Percentiles rank a stretch among this genome's conserved stretches.
Conservation (phyloP, 2,113 vertebrate genomes). For the Mionectes macconnelli region DNA sequence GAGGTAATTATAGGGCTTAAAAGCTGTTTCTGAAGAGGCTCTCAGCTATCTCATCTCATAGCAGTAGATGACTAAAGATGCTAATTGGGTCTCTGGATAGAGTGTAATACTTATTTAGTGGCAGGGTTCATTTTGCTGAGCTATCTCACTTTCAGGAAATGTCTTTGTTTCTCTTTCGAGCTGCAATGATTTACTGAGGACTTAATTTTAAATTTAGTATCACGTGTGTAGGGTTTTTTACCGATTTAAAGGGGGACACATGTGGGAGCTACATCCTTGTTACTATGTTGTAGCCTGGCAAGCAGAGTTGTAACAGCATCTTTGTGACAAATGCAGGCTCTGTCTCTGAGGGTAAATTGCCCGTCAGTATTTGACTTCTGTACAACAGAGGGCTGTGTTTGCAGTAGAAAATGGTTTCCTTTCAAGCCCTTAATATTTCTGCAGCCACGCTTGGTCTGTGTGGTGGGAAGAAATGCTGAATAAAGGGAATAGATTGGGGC, state of each 20-base stretch:
- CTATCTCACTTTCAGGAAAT: constrained; percentile 15
- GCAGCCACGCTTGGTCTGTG: not conserved
- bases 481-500: rapidly evolving
- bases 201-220: not conserved
- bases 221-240: not conserved
- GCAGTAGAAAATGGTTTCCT: not conserved
- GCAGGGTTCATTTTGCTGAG: constrained; percentile 28
- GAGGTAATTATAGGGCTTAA: constrained; percentile 64
- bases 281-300: not conserved
- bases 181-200: not conserved
- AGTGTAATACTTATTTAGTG: constrained; percentile 27
- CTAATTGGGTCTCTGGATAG: constrained; percentile 59
- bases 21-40: constrained; percentile 64
- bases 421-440: not conserved
- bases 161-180: constrained; percentile 3
- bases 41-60: constrained; percentile 47
- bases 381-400: rapidly evolving
- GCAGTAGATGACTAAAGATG: constrained; percentile 50
- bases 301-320: not conserved
- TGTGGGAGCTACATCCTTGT: not conserved
- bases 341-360: not conserved
- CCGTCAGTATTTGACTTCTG: not conserved
- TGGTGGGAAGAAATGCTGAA: not conserved
- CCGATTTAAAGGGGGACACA: not conserved
- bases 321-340: not conserved